Percentiles rank a stretch among this genome's conserved stretches.
Evolutionary conservation across 2,113 vertebrate species (phyloP).

Genomic region (Paralichthys olivaceus): DNA sequence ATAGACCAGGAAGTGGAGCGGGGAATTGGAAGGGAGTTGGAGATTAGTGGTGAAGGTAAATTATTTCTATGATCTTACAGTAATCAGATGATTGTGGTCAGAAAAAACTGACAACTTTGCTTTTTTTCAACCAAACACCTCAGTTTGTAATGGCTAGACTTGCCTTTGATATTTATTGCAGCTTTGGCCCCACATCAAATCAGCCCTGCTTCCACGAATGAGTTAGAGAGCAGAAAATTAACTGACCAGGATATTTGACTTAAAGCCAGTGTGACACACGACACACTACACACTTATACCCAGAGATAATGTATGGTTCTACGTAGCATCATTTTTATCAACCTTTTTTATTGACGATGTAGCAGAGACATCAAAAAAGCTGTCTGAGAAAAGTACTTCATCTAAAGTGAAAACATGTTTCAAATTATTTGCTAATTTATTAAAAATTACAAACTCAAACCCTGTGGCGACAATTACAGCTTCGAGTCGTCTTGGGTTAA

Average conservation of each 20-base stretch:
- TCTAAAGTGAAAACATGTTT: not conserved
- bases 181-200: not conserved
- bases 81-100: not conserved
- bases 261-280: not conserved
- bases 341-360: not conserved
- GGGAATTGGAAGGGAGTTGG: slow-evolving; percentile 11
- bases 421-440: not conserved
- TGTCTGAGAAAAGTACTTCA: not conserved
- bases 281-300: not conserved
- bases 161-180: not conserved
- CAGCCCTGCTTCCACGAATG: slow-evolving; percentile 1
- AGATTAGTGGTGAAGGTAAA: slow-evolving; percentile 19
- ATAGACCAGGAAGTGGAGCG: slow-evolving; percentile 29
- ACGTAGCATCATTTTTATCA: not conserved
- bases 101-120: not conserved
- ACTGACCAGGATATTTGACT: not conserved
- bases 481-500: not conserved
- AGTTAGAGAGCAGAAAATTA: not conserved
- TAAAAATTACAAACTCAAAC: not conserved
- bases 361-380: not conserved
- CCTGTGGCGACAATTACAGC: not conserved
- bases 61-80: not conserved
- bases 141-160: not conserved
- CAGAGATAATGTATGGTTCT: not conserved
- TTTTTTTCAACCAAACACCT: not conserved